phyloP scores from a whole-genome alignment of 2,113 vertebrate species.

The Cheirogaleus medius region DNA sequence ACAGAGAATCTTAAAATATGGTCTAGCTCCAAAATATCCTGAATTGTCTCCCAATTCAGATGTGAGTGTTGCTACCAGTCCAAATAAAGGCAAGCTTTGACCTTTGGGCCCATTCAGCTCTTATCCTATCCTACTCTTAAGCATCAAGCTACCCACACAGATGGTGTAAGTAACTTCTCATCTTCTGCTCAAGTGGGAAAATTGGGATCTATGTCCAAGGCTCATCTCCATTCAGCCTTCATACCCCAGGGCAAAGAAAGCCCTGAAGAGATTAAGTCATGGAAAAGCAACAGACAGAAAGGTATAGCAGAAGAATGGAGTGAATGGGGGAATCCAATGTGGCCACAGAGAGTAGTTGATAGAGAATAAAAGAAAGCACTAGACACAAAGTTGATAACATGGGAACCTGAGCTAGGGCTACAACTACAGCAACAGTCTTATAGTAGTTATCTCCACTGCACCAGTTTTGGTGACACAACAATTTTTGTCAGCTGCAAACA shows the following conservation, averaged over 20 bases:
- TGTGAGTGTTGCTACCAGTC: neutral
- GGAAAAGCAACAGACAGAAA: slow-evolving; percentile 17
- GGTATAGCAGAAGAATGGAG: neutral
- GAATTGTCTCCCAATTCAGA: neutral
- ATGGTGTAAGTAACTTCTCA: neutral
- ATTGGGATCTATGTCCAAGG: neutral
- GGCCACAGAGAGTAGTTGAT: neutral
- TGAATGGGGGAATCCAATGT: neutral
- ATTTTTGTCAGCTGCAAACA: neutral
- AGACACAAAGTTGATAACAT: neutral
- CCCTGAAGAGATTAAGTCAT: neutral
- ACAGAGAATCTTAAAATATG: neutral
- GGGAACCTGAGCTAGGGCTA: neutral
- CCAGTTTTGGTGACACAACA: neutral
- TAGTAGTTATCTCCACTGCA: neutral
- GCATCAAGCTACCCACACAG: neutral
- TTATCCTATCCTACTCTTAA: neutral
- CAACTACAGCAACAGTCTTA: neutral
- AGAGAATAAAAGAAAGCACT: slow-evolving; percentile 20
- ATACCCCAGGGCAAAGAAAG: neutral
- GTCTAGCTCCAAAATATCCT: neutral
- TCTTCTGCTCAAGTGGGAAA: neutral
- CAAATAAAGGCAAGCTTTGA: slow-evolving; percentile 35
- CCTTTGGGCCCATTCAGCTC: neutral
- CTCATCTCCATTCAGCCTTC: slow-evolving; percentile 20